phyloP scores from a whole-genome alignment of 2,888 invertebrate genomes.

The Acanthoscelides obtectus region DNA sequence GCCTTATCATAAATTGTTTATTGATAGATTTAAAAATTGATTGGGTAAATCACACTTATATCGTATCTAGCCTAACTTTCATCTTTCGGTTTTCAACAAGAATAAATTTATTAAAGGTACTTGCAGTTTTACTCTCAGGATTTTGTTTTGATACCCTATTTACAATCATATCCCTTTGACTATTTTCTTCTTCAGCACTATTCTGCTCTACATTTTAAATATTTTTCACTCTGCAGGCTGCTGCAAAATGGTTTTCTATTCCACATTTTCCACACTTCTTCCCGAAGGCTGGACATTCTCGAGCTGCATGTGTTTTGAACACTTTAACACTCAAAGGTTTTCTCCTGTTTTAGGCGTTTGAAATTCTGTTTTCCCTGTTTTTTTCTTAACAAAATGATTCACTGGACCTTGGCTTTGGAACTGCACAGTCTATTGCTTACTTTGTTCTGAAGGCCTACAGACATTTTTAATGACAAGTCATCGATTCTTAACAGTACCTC shows the following conservation, averaged over 20 bases:
- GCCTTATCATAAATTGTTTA: slow-evolving; percentile 16
- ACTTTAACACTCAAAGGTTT: slow-evolving; percentile 20
- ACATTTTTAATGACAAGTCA: slow-evolving; percentile 5
- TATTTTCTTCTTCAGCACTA: not conserved
- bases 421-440: slow-evolving; percentile 13
- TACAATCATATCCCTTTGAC: not conserved
- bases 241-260: slow-evolving; percentile 22
- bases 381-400: slow-evolving; percentile 3
- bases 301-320: slow-evolving; percentile 18
- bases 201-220: slow-evolving; percentile 13
- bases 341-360: slow-evolving; percentile 4
- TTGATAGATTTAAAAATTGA: slow-evolving; percentile 13
- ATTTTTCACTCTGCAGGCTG: slow-evolving; percentile 17
- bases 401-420: slow-evolving; percentile 5
- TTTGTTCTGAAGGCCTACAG: slow-evolving; percentile 26
- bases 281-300: slow-evolving; percentile 24
- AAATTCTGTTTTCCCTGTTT: slow-evolving; percentile 6
- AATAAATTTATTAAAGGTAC: slow-evolving; percentile 3
- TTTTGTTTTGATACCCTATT: not conserved
- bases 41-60: slow-evolving; percentile 15
- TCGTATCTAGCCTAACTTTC: slow-evolving; percentile 16
- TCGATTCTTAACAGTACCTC: slow-evolving; percentile 16
- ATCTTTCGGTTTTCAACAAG: slow-evolving; percentile 12
- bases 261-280: slow-evolving; percentile 23
- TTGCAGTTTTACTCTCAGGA: not conserved